Conservation (phyloP, 2,888 invertebrate species). For the Ochropacha duplaris region DNA sequence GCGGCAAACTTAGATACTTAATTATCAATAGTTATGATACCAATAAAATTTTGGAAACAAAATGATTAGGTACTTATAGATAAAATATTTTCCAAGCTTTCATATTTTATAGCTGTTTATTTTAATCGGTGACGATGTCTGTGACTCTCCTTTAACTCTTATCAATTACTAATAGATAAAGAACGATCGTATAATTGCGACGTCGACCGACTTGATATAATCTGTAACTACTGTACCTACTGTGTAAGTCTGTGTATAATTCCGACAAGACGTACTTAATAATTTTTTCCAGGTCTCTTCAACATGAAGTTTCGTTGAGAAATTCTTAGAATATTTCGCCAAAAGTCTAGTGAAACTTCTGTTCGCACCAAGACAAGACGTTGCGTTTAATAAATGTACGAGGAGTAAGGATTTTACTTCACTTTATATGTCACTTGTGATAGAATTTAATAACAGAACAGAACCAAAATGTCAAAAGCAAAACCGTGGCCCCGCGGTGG, state of each 20-base stretch:
- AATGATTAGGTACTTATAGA: background rate
- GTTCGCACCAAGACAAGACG: background rate
- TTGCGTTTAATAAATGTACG: slow-evolving; percentile 3
- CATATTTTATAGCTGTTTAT: background rate
- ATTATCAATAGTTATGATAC: slow-evolving; percentile 21
- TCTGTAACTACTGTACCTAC: background rate
- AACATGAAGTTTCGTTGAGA: background rate
- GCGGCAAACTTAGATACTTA: slow-evolving; percentile 28
- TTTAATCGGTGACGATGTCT: background rate
- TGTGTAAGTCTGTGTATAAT: background rate
- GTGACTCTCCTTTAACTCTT: background rate
- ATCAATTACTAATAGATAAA: background rate
- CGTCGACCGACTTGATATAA: background rate
- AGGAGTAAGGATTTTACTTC: background rate
- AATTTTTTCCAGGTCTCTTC: background rate
- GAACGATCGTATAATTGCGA: background rate
- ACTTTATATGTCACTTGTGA: slow-evolving; percentile 6
- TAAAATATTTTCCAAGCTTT: background rate
- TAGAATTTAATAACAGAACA: slow-evolving; percentile 30
- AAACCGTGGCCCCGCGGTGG: slow-evolving; percentile 9
- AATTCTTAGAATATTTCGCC: background rate
- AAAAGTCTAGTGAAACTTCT: background rate
- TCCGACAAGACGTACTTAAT: background rate
- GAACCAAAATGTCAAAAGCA: slow-evolving; percentile 22
- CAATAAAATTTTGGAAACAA: slow-evolving; percentile 8